Base-by-base conservation (phyloP, 2,113 vertebrate genomes). In the Lepus timidus region DNA sequence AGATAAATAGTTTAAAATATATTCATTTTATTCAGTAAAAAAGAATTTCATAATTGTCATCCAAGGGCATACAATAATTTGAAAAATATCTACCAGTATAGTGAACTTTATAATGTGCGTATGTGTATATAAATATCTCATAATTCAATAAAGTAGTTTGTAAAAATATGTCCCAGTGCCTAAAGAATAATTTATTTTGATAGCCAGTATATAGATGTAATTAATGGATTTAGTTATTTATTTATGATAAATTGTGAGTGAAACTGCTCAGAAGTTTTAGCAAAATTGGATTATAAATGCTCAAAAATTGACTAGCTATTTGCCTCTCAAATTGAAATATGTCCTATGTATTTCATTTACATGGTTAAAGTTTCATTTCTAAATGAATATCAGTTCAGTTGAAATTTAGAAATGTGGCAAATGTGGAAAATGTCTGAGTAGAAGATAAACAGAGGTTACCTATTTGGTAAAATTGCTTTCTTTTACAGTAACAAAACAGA, bases 311-410 rank as follows among this genome's bases (percentile, higher is more conserved):
- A 20, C 3, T 33, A 3, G 71, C 84, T 86, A 44, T 82, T 84
- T 83, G 14, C 23, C 16, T 29, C 44, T 27, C 0, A 75, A 52
- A 51, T 68, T 86, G 51, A 74, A 89, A 70, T 88, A 31, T 75
- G 65, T 70, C 27, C 62, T 85, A 33, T 55, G 51, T 88, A 65
- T 85, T n/a, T 52, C 39, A 75, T 44, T 82, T 64, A 36, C 44
- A 73, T 74, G 78, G 27, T 62, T 58, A 76, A 95, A 88, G 52
- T 78, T 88, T 74, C 68, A 88, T n/a, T 93, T 80, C 55, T 85
- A 27, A 71, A 49, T 65, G 4, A 85, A 51, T n/a, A 82, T 78
- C 62, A 73, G 51, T 84, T 87, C 31, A 84, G 4, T 44, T 96
- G 49, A 94, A 90, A 78, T 81, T 33, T 52, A 20, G 52, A 31